Evolutionary conservation across 1,140 invertebrate genomes (phyloP).

Genomic region (Drosophila repleta): DNA sequence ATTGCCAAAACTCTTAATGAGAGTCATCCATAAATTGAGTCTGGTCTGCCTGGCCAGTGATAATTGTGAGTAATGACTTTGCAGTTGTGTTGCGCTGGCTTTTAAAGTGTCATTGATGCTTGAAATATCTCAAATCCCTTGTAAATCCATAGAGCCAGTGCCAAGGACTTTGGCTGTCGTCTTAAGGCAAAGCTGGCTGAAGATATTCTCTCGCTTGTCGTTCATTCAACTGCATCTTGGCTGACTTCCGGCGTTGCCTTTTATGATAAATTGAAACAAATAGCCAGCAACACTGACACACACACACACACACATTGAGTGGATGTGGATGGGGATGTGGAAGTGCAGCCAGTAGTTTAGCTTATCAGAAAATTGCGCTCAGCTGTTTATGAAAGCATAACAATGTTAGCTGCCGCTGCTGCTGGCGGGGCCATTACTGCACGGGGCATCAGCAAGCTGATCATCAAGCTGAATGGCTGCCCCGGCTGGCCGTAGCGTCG

Average conservation of each 20-base stretch:
- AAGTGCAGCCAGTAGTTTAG: constrained; percentile 51
- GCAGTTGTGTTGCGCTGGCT: constrained; percentile 30
- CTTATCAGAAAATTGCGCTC: constrained; percentile 82
- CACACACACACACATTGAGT: constrained; percentile 10
- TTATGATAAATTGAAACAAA: constrained; percentile 82
- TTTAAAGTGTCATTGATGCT: constrained; percentile 26
- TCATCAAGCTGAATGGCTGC: constrained; percentile 68
- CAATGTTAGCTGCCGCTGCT: constrained; percentile 67
- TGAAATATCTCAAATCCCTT: constrained; percentile 55
- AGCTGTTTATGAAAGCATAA: constrained; percentile 82
- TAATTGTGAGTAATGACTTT: constrained; percentile 73
- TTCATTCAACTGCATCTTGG: constrained; percentile 78
- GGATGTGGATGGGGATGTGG: background rate
- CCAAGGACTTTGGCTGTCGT: constrained; percentile 58
- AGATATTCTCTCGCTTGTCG: constrained; percentile 59
- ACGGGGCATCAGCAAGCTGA: constrained; percentile 68
- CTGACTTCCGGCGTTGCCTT: constrained; percentile 80
- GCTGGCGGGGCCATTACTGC: constrained; percentile 47
- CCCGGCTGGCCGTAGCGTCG: constrained; percentile 48
- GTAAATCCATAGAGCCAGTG: constrained; percentile 57
- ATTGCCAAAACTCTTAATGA: background rate
- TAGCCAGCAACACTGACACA: constrained; percentile 60
- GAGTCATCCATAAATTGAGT: background rate
- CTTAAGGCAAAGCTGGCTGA: constrained; percentile 70
- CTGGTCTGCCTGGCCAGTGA: constrained; percentile 9